Base-by-base conservation (phyloP, 2,888 invertebrate species). In the Parthenolecanium corni region DNA sequence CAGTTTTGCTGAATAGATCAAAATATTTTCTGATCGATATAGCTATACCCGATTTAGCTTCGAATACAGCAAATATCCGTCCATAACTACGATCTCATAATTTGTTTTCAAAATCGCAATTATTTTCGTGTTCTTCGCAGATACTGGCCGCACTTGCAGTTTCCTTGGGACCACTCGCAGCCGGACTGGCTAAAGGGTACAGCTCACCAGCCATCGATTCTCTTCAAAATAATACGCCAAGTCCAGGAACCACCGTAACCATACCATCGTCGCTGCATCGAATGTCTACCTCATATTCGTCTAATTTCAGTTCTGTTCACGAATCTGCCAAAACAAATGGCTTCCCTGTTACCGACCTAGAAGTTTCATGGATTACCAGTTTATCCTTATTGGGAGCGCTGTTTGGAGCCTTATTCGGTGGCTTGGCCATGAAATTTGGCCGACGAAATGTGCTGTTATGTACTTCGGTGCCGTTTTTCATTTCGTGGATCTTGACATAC, bases 311-410 rank as follows among this genome's bases (percentile, higher is more conserved):
- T n/a, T 24, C 58, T 16, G 21, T 46, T 21, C 47, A 58, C 21
- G 47, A n/a, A 9, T 49, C 47, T 18, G 46, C 49, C 36, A 49
- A 58, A 14, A 36, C 21, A 1, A 58, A 67, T 44, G 64, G 58
- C 21, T 64, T 70, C 23, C 65, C 66, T n/a, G 65, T 68, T 21
- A 67, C 67, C 51, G 64, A 65, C 44, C 86, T 87, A 74, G 83
- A 88, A 71, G 85, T 85, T 20, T 86, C 86, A 66, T 89, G 88
- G 88, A 80, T 88, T 25, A 88, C 87, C 20, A 86, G 86, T 69
- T 76, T 89, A 52, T 85, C 87, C 67, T 79, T 89, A 70, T 74
- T 85, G 72, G 89, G 89, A 25, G 89, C 88, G 6, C 79, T 88
- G 67, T 81, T 88, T 67, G 89, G 89, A 18, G 88, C 86, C 6